Evolutionary conservation across 2,888 invertebrate species (phyloP).

Genomic region (Hoplodrina blanda): DNA sequence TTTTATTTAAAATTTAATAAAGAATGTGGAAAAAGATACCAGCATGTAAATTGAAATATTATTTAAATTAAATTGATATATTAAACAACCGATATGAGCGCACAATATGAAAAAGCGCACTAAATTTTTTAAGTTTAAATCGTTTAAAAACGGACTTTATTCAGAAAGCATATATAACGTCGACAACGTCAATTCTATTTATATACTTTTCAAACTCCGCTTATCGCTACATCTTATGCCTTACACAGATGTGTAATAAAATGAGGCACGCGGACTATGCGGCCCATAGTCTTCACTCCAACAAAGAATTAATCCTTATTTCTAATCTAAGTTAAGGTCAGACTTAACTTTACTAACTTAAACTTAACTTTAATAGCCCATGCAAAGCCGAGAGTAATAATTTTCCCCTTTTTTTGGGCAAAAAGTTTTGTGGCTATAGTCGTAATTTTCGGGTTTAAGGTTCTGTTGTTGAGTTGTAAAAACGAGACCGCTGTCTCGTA

Average conservation of each 20-base stretch:
- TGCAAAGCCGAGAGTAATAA: constrained; percentile 9
- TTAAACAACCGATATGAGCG: no score
- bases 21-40: no score
- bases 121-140: no score
- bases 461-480: neutral
- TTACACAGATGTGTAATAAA: constrained; percentile 76
- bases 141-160: no score
- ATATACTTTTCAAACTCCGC: neutral
- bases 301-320: constrained; percentile 70
- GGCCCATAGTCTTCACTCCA: constrained; percentile 72
- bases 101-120: no score
- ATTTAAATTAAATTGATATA: no score
- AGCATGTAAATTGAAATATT: no score
- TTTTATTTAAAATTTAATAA: no score
- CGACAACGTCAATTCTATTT: no score
- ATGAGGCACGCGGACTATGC: constrained; percentile 81
- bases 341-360: constrained; percentile 34
- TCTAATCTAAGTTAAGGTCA: constrained; percentile 55
- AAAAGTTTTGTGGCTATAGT: constrained; percentile 29
- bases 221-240: constrained; percentile 50
- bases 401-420: constrained; percentile 25
- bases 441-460: constrained; percentile 25
- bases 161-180: no score
- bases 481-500: neutral
- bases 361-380: constrained; percentile 47